A percentile compares a stretch with the other conserved stretches of the same genome.
Conservation (phyloP, 2,113 vertebrate genomes). For the Callopanchax toddi region DNA sequence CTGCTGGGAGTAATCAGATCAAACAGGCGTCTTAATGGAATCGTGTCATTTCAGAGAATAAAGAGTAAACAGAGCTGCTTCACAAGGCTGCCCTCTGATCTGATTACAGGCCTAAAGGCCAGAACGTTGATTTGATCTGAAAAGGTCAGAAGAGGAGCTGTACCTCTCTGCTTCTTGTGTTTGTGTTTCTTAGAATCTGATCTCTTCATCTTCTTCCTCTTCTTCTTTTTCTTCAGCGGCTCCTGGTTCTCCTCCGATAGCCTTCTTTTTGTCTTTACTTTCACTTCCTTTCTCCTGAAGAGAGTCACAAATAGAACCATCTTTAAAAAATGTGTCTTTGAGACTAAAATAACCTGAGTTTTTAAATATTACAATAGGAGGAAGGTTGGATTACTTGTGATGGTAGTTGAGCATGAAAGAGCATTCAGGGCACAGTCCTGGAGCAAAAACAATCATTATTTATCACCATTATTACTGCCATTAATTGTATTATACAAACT, state of each 20-base stretch:
- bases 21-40: not conserved
- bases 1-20: conserved; percentile 29
- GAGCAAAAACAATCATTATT: conserved; percentile 55
- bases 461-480: no score
- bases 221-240: conserved; percentile 64
- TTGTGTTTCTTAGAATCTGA: conserved; percentile 76
- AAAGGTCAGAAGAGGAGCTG: conserved; percentile 1
- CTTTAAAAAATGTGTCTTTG: conserved; percentile 15
- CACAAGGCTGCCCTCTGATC: not conserved
- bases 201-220: conserved; percentile 62
- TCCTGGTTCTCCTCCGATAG: conserved; percentile 58
- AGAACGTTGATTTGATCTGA: not conserved
- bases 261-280: conserved; percentile 69
- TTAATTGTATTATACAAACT: no score
- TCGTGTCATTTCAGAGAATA: not conserved
- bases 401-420: conserved; percentile 96
- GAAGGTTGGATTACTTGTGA: conserved; percentile 85
- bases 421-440: conserved; percentile 95
- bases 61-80: conserved; percentile 2
- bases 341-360: not conserved
- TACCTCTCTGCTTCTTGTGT: conserved; percentile 72
- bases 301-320: conserved; percentile 13
- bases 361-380: conserved; percentile 13
- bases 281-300: conserved; percentile 91
- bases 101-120: not conserved